Evolutionary conservation across 2,113 vertebrate genomes (phyloP).

Genomic region (Aspidoscelis tigris): DNA sequence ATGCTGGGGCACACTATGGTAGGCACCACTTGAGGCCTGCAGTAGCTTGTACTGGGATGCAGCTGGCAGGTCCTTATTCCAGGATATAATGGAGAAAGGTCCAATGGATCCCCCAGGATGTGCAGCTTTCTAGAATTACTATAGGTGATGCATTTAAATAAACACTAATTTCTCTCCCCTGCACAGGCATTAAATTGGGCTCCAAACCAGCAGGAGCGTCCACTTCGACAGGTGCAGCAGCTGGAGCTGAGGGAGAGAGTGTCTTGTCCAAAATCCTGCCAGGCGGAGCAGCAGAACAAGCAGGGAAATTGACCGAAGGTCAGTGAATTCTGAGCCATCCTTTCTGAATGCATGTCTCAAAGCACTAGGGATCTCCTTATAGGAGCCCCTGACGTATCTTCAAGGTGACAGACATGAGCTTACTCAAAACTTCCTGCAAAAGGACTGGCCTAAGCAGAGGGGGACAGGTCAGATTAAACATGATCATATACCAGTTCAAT

Average conservation of each 20-base stretch:
- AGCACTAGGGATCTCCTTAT: neutral
- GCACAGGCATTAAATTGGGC: constrained; percentile 83
- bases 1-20: too few species aligned
- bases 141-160: neutral
- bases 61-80: too few species aligned
- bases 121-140: neutral
- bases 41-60: too few species aligned
- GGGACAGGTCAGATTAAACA: neutral
- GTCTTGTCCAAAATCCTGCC: constrained; percentile 95
- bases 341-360: too few species aligned
- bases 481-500: too few species aligned
- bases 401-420: neutral
- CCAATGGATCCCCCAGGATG: too few species aligned
- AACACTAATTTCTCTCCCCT: neutral
- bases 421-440: neutral
- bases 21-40: too few species aligned
- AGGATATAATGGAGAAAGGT: too few species aligned
- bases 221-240: constrained; percentile 74
- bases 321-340: constrained; percentile 5
- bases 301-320: constrained; percentile 98
- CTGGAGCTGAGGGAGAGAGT: constrained; percentile 86
- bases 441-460: neutral
- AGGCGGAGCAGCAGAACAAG: constrained; percentile 95
- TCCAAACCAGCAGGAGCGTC: constrained; percentile 68
- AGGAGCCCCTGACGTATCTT: fast-evolving